phyloP scores from a whole-genome alignment of 2,113 vertebrate genomes.

The Montifringilla adamsi region DNA sequence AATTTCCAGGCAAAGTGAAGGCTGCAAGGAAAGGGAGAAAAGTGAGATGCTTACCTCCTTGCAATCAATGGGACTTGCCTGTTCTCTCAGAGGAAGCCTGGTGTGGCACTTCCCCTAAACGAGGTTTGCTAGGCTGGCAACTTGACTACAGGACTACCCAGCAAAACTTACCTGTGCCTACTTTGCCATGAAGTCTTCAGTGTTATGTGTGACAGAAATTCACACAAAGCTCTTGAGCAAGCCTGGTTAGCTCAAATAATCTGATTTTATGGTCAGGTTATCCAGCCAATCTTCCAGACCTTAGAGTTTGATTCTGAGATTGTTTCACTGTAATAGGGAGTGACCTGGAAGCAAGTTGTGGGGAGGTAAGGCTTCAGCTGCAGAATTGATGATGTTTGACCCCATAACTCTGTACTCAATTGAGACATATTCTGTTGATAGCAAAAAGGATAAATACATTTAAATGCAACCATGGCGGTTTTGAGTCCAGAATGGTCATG shows the following conservation, averaged over 20 bases:
- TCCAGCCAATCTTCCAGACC: neutral
- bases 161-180: neutral
- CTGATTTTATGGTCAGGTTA: neutral
- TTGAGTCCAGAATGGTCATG: neutral
- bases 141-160: neutral
- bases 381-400: neutral
- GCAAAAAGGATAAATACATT: neutral
- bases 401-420: neutral
- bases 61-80: neutral
- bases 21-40: neutral
- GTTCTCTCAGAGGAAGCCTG: neutral
- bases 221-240: neutral
- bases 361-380: neutral
- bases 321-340: neutral
- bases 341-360: neutral
- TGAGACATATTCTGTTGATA: neutral
- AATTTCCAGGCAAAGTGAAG: neutral
- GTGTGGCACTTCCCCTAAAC: neutral
- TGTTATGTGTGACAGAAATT: fast-evolving
- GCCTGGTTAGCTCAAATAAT: neutral
- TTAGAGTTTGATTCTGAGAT: neutral
- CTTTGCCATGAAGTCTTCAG: neutral
- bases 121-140: neutral
- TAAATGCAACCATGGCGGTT: neutral
- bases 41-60: neutral